Conservation (phyloP, 2,113 vertebrate genomes). For the Rattus rattus region DNA sequence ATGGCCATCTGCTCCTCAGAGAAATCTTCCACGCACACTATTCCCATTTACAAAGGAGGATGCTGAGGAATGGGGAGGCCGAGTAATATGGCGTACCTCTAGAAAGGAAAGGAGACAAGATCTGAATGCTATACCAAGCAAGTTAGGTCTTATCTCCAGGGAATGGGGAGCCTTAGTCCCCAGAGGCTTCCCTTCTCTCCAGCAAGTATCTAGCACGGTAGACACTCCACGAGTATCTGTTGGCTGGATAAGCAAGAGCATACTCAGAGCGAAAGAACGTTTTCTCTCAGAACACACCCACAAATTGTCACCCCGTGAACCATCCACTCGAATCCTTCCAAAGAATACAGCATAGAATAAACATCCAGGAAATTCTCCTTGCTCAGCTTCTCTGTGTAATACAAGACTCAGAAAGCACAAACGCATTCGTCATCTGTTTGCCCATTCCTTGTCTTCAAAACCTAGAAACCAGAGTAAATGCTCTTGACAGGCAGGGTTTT, state of each 20-base stretch:
- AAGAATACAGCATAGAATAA: background rate
- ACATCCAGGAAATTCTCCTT: background rate
- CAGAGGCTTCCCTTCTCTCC: background rate
- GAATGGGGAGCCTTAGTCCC: background rate
- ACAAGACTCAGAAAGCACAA: background rate
- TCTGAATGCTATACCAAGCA: background rate
- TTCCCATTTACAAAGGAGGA: background rate
- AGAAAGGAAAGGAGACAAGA: background rate
- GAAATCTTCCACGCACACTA: background rate
- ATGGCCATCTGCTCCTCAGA: background rate
- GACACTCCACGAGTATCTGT: background rate
- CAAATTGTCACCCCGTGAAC: background rate
- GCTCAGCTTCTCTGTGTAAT: background rate
- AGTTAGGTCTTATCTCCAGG: background rate
- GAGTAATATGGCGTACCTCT: background rate
- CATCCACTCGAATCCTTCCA: background rate
- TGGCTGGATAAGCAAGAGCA: background rate
- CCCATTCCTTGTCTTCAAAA: background rate
- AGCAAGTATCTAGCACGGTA: background rate
- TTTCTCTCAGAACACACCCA: constrained; percentile 26
- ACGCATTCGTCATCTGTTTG: background rate
- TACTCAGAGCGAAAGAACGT: background rate
- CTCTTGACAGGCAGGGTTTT: background rate
- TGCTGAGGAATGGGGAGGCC: background rate
- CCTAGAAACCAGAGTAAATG: background rate